Percentiles rank a stretch among this genome's conserved stretches.
These are phyloP conservation scores for Phrynosoma platyrhinos DNA, from an alignment of 2,113 vertebrate genomes.

Conservation along the genomic window DNA sequence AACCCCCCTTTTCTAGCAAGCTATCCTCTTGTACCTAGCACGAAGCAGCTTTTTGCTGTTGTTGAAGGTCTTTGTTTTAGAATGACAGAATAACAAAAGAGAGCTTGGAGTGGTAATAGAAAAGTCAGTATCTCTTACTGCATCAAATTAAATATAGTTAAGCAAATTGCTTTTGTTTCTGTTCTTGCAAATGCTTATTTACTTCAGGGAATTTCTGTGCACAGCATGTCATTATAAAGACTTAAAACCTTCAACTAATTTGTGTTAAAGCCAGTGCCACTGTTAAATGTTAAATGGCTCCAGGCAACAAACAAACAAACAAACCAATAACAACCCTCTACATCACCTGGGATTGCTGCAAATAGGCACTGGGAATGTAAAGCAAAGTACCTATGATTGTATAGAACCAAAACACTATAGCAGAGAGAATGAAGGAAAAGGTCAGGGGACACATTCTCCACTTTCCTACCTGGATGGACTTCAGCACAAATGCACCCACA, in stretches of 20 bases:
- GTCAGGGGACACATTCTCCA: background rate
- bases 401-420: background rate
- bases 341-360: background rate
- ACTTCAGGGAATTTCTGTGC: constrained; percentile 18
- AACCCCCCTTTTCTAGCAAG: too few relatives aligned
- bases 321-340: background rate
- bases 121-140: constrained; percentile 19
- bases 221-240: constrained; percentile 24
- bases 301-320: background rate
- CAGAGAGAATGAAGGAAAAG: background rate
- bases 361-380: background rate
- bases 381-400: background rate
- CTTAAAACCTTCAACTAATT: constrained; percentile 7
- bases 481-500: background rate
- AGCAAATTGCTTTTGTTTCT: constrained; percentile 23
- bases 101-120: background rate
- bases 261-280: constrained; percentile 34
- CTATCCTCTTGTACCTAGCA: too few relatives aligned
- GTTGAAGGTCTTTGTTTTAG: too few relatives aligned
- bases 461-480: background rate
- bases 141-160: constrained; percentile 41
- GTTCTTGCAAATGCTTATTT: constrained; percentile 11
- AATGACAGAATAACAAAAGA: background rate
- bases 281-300: background rate
- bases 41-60: too few relatives aligned